These are phyloP conservation scores for Actenoides lindsayi DNA, from an alignment of 2,113 vertebrate species.

Conservation along the genomic window DNA sequence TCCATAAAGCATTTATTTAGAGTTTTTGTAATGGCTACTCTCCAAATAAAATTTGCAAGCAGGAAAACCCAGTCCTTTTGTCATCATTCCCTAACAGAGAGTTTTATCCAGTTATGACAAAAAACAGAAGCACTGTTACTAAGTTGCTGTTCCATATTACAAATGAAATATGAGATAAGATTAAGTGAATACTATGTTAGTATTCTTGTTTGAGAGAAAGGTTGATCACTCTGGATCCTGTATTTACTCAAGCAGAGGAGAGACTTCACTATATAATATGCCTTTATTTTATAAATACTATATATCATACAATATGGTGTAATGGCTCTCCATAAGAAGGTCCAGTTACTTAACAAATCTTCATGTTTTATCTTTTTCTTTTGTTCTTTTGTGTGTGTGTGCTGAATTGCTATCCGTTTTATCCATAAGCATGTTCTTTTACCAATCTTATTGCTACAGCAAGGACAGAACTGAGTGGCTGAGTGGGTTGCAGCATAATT, in stretches of 20 bases:
- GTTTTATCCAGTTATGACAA: background rate
- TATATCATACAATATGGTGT: fast-evolving
- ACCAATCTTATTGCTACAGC: slow-evolving; percentile 33
- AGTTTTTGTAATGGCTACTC: background rate
- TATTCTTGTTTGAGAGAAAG: background rate
- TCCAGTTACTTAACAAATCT: background rate
- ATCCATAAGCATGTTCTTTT: background rate
- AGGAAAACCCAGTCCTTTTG: background rate
- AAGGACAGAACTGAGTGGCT: slow-evolving; percentile 11
- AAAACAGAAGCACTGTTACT: background rate
- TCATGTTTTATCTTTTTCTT: background rate
- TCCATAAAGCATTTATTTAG: background rate
- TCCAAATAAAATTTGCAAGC: background rate
- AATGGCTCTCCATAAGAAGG: background rate
- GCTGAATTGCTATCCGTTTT: background rate
- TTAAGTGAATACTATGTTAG: background rate
- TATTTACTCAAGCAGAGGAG: background rate
- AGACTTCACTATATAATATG: background rate
- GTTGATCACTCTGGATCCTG: background rate
- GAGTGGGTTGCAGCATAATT: slow-evolving; percentile 59
- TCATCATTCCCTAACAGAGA: background rate
- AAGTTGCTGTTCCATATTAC: background rate
- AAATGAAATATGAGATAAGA: background rate
- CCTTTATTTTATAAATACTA: background rate
- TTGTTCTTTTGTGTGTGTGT: background rate